Evolutionary conservation across 2,797 vertebrate genomes (phyloP).

Genomic region (Malacoraja senta): DNA sequence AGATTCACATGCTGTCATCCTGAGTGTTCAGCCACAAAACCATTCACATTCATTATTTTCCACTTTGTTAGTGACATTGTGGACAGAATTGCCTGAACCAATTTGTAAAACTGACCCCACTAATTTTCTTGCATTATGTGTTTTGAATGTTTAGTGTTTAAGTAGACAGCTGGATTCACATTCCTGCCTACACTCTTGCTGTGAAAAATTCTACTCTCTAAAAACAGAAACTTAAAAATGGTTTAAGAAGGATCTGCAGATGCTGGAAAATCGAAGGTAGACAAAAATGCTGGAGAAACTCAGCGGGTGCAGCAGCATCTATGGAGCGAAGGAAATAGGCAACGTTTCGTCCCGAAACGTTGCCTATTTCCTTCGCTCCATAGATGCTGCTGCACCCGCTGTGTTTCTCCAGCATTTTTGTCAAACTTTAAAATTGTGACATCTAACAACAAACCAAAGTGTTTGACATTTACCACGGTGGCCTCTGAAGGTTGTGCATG

Average conservation of each 20-base stretch:
- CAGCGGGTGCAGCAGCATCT: no score
- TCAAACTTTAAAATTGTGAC: not conserved
- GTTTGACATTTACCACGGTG: slow-evolving; percentile 54
- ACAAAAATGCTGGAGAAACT: no score
- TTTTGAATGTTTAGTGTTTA: not conserved
- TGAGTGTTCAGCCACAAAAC: not conserved
- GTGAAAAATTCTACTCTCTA: not conserved
- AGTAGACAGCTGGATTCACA: not conserved
- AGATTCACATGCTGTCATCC: not conserved
- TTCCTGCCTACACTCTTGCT: not conserved
- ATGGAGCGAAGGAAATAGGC: no score
- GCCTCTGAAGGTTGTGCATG: slow-evolving; percentile 63
- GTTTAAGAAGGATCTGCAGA: no score
- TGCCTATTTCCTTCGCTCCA: no score
- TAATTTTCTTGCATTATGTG: not conserved
- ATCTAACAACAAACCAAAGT: not conserved
- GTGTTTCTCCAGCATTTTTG: no score
- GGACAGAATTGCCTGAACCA: not conserved
- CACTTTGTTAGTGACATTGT: not conserved
- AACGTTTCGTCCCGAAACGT: no score
- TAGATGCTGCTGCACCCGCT: no score
- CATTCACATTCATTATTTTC: not conserved
- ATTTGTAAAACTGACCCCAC: not conserved
- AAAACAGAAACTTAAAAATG: not conserved
- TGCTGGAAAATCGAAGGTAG: no score